Evolutionary conservation across 2,888 invertebrate genomes (phyloP), one percentile per base, ranked within the genome.

Genomic region (Melitaea athalia): DNA sequence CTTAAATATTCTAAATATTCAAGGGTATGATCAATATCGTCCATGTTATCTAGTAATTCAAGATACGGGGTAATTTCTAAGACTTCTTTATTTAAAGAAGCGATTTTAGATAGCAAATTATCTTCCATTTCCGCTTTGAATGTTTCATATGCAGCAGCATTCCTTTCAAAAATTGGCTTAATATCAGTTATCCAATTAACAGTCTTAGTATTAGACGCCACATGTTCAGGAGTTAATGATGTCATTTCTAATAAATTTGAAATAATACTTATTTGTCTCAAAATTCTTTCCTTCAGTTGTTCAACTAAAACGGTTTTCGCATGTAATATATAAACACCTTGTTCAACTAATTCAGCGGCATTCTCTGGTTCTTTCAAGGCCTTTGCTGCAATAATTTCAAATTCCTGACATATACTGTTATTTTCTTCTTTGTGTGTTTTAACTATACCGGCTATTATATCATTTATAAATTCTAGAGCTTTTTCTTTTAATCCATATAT

Each of bases 81-180:
- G 33, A 98, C 94, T 79, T 96, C 95, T 59, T 93, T 89, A 78
- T 96, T 96, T 17, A 98, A 92, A 76, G 94, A 94, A 68, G 94
- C 94, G 10, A 96, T 95, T 74, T 95, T 95, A 62, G 93, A 93
- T 74, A 95, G 93, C 67, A 98, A 86, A 72, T 94, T 93, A 79
- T 98, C 98, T 89, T 99, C 98, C 85, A 98, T 96, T 75, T 96
- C 95, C 73, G 94, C 95, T 88, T 98, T 98, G 68, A 95, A 95
- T 24, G 95, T 93, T 88, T 98, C 98, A 81, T 96, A 97, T 76
- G 95, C 92, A 11, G 94, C 94, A 61, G 97, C 96, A 84, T 97
- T 97, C 77, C 94, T 94, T 45, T 97, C 96, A 79, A 98, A 96
- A 67, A 98, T 94, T 0, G 96, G 95, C 79, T 95, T 95, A 62